These are phyloP conservation scores for Gymnoscopelus microlampas DNA, from an alignment of 2,797 vertebrate genomes.

Conservation along the genomic window DNA sequence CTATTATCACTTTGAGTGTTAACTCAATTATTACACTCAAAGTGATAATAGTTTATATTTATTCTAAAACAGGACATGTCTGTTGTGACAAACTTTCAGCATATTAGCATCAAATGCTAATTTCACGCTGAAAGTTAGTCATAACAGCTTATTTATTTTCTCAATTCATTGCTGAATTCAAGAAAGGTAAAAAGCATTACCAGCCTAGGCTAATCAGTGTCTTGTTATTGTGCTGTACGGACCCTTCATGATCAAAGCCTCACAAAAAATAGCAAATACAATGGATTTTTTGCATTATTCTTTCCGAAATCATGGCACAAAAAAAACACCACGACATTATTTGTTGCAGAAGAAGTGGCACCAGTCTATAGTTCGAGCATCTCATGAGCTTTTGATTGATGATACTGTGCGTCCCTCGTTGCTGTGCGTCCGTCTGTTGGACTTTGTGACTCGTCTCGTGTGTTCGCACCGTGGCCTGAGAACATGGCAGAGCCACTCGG, in stretches of 20 bases:
- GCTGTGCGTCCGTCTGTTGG: constrained; percentile 28
- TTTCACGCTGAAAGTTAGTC: constrained; percentile 13
- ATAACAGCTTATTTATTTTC: constrained; percentile 4
- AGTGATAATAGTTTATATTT: too few species aligned
- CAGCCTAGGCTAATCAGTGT: constrained; percentile 41
- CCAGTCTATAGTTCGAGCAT: constrained; percentile 5
- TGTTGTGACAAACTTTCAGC: too few species aligned
- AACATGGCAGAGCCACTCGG: background rate
- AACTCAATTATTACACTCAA: too few species aligned
- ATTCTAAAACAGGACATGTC: too few species aligned
- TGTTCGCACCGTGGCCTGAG: background rate
- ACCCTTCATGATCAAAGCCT: background rate
- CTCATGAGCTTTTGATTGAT: constrained; percentile 30
- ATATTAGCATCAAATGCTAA: too few species aligned
- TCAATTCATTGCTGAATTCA: constrained; percentile 24
- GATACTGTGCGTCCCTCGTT: background rate
- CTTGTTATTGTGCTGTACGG: constrained; percentile 35
- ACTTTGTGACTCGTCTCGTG: constrained; percentile 4
- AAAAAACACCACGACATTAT: constrained; percentile 1
- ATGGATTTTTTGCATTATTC: constrained; percentile 36
- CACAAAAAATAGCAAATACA: constrained; percentile 44
- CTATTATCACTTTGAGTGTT: constrained; percentile 6
- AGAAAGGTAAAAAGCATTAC: background rate
- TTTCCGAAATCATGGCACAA: constrained; percentile 35
- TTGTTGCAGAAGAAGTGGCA: constrained; percentile 33